Conservation (phyloP, 2,888 invertebrate species). For the Helicoverpa assulta region DNA sequence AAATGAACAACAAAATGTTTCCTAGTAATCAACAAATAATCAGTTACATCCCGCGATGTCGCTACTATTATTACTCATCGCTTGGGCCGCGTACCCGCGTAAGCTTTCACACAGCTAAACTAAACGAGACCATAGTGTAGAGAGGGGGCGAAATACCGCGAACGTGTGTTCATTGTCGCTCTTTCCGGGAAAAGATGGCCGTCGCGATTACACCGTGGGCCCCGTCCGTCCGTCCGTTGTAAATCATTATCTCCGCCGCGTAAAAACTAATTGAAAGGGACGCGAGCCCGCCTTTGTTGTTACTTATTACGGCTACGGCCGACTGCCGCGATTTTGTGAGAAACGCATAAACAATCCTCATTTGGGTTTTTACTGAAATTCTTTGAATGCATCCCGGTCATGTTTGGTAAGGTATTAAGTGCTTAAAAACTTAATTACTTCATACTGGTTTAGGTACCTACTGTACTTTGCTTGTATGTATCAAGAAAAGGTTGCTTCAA, state of each 20-base stretch:
- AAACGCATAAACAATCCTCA: constrained; percentile 64
- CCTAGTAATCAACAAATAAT: neutral
- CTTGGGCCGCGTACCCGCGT: constrained; percentile 47
- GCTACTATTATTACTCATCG: constrained; percentile 37
- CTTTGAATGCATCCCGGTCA: constrained; percentile 46
- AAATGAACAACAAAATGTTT: neutral
- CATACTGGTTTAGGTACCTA: constrained; percentile 49
- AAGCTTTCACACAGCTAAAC: constrained; percentile 64
- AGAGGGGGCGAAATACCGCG: constrained; percentile 69
- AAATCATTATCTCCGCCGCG: constrained; percentile 83
- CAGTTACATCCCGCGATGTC: neutral
- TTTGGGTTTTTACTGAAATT: constrained; percentile 61
- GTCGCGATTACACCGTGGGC: constrained; percentile 72
- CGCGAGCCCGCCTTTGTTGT: constrained; percentile 78
- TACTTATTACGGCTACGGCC: constrained; percentile 66
- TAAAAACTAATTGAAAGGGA: constrained; percentile 87
- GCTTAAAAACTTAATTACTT: constrained; percentile 58
- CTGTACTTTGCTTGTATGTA: constrained; percentile 18
- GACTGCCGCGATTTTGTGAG: constrained; percentile 63
- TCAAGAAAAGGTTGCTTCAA: constrained; percentile 13
- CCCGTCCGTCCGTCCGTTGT: constrained; percentile 71
- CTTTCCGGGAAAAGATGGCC: constrained; percentile 84
- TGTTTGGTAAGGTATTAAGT: constrained; percentile 55
- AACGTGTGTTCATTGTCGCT: constrained; percentile 80
- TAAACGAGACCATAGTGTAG: constrained; percentile 55